A percentile compares a stretch with the other conserved stretches of the same genome.
These are phyloP conservation scores for Andrena haemorrhoa DNA, from an alignment of 2,888 invertebrate genomes.

Conservation along the genomic window DNA sequence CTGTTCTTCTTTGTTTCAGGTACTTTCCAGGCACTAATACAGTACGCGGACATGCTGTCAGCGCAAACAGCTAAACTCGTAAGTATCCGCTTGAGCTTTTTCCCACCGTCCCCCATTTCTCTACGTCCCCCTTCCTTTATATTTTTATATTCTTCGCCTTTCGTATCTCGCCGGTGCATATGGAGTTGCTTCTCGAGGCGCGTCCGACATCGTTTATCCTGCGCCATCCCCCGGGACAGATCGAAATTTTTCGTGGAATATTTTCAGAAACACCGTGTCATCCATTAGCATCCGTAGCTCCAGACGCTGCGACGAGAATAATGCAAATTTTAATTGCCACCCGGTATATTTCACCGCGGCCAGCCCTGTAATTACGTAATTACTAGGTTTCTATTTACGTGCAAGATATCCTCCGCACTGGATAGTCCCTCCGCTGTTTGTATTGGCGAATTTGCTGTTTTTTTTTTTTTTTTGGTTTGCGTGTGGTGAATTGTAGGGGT, in stretches of 20 bases:
- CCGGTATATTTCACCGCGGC: constrained; percentile 22
- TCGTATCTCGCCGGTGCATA: constrained; percentile 6
- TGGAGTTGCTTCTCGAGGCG: constrained; percentile 11
- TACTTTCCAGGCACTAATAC: constrained; percentile 99
- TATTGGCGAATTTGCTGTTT: too few relatives aligned
- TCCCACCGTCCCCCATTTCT: not conserved
- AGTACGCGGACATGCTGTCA: constrained; percentile 98
- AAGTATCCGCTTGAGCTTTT: constrained; percentile 84
- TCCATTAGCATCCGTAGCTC: constrained; percentile 40
- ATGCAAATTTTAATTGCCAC: constrained; percentile 53
- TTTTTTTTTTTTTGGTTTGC: not conserved
- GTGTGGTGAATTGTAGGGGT: not conserved
- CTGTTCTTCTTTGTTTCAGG: constrained; percentile 87
- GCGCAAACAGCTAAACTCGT: constrained; percentile 98
- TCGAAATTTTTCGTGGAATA: constrained; percentile 63
- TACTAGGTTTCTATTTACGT: constrained; percentile 19
- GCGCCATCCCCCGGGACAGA: constrained; percentile 53
- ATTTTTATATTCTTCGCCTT: constrained; percentile 23
- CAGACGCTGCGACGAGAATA: constrained; percentile 37
- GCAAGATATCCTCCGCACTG: not conserved
- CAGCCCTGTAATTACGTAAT: constrained; percentile 12
- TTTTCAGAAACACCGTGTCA: constrained; percentile 37
- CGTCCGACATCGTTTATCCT: constrained; percentile 40
- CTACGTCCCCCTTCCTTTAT: not conserved
- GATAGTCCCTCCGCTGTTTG: not conserved